A percentile compares a stretch with the other conserved stretches of the same genome.
Conservation (phyloP, 2,797 vertebrate species). For the Calcarius lapponicus region DNA sequence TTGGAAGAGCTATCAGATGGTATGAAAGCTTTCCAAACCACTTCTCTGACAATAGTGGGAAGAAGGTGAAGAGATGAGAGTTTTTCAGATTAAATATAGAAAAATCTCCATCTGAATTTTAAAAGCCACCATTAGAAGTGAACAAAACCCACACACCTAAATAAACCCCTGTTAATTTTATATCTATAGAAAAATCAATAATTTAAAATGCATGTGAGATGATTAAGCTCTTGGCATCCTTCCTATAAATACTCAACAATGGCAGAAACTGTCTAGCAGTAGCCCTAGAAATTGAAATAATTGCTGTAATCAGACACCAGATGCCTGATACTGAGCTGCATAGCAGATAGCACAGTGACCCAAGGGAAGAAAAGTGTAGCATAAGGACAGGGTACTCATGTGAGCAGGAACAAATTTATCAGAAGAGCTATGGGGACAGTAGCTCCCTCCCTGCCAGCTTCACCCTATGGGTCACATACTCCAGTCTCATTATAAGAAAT, state of each 20-base stretch:
- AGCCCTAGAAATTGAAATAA: constrained; percentile 27
- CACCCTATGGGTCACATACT: not conserved
- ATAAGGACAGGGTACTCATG: not conserved
- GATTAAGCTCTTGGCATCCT: not conserved
- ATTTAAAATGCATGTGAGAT: not conserved
- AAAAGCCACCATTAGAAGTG: not conserved
- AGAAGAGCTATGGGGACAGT: not conserved
- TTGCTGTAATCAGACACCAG: constrained; percentile 24
- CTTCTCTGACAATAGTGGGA: not conserved
- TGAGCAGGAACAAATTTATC: not conserved
- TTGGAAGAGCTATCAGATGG: not conserved
- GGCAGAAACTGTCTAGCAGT: not conserved
- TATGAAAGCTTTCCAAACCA: not conserved
- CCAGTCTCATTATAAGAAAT: not conserved
- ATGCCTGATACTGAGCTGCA: not conserved
- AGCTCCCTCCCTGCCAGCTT: not conserved
- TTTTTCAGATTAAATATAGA: not conserved
- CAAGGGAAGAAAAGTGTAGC: not conserved
- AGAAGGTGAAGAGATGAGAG: not conserved
- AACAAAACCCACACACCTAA: not conserved
- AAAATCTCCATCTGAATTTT: not conserved
- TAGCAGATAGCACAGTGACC: not conserved
- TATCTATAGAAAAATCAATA: not conserved
- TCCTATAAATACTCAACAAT: not conserved
- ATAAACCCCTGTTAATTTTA: not conserved